Evolutionary conservation across 2,113 vertebrate genomes (phyloP).

Genomic region (Neolamprologus fasciatus): DNA sequence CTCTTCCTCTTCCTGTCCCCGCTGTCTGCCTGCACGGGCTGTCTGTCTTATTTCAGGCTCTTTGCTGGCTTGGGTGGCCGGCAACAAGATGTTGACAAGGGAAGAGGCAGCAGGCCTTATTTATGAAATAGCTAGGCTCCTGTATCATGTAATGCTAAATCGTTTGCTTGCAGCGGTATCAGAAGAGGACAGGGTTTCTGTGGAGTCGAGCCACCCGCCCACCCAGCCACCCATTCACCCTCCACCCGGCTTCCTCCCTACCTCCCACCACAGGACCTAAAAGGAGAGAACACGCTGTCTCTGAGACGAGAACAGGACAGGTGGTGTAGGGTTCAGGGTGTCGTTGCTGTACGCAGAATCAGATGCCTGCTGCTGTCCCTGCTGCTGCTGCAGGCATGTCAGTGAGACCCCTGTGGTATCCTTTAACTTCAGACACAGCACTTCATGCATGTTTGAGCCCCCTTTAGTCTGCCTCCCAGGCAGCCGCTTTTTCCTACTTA

Average conservation of each 20-base stretch:
- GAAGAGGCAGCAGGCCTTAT: background rate
- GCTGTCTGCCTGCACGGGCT: background rate
- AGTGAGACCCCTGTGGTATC: conserved; percentile 40
- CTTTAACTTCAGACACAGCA: conserved; percentile 59
- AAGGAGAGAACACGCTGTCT: conserved; percentile 77
- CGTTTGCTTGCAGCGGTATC: background rate
- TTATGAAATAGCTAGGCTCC: conserved; percentile 12
- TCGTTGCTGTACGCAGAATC: conserved; percentile 50
- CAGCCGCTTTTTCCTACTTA: background rate
- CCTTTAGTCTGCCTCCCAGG: background rate
- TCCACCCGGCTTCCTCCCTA: background rate
- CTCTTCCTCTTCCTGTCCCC: background rate
- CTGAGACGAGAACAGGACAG: conserved; percentile 78
- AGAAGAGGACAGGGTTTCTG: background rate
- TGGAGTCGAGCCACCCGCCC: background rate
- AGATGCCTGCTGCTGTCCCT: conserved; percentile 26
- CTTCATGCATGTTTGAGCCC: conserved; percentile 28
- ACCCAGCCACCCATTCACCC: conserved; percentile 45
- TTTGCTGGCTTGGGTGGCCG: background rate
- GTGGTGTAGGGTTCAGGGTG: conserved; percentile 70
- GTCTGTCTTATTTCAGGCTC: conserved; percentile 17
- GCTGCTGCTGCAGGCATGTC: conserved; percentile 20
- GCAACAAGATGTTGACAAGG: conserved; percentile 14
- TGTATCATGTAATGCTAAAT: conserved; percentile 1
- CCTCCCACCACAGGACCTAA: conserved; percentile 68